Base-by-base conservation (phyloP, 2,888 invertebrate species). In the Mylabris sibirica region DNA sequence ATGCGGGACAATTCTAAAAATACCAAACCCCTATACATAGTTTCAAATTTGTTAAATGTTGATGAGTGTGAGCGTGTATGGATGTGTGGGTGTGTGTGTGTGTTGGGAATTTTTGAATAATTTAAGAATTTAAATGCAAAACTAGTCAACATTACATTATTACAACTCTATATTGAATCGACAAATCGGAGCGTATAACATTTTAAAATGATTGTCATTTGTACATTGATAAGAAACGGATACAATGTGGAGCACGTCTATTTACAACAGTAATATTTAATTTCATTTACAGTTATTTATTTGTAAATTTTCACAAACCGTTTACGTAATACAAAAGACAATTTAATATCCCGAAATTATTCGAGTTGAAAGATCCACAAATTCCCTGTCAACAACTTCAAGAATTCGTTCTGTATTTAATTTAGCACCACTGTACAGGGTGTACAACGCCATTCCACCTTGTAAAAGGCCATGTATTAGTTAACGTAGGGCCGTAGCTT, bases 1-100 rank as follows among this genome's bases (percentile, higher is more conserved):
- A 65, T 65, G 65, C 34, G 67, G 67, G 63, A 53, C 53, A 22
- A 5, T 64, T 64, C 67, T 67, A 67, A 67, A 67, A 64, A 63
- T 67, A 64, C 49, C 64, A 34, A 59, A 44, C n/a, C 44, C n/a
- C 17, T 8, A 44, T 8, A 44, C 8, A 49, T 9, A 20, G 20
- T 20, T 2, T 11, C 59, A 34, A 60, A 64, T 53, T 64, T 26
- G 60, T 34, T 41, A n/a, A 14, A 41, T 41, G 14, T 38, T 38
- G 38, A 14, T 38, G 38, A 0, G 4, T 11, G 12, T 38, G 4
- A 3, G 38, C 6, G n/a, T n/a, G n/a, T n/a, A n/a, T n/a, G n/a
- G n/a, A n/a, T n/a, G n/a, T n/a, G n/a, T n/a, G n/a, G n/a, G n/a
- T n/a, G n/a, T n/a, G n/a, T n/a, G n/a, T n/a, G 38, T 53, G 53